Percentiles rank a stretch among this genome's conserved stretches.
Conservation (phyloP, 2,888 invertebrate species). For the Chrysomela aeneicollis region DNA sequence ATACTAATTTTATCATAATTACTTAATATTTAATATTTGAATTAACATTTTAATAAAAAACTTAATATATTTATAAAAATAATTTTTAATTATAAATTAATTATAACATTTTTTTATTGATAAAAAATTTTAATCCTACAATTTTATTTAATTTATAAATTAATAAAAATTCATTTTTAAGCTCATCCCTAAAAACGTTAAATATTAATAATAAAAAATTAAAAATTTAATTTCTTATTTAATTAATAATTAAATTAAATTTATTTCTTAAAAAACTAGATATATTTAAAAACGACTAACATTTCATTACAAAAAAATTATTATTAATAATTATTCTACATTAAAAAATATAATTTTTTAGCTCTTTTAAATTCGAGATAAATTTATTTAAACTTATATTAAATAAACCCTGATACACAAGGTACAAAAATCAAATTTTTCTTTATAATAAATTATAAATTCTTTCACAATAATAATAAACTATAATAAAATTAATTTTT, state of each 20-base stretch:
- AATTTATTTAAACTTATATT: conserved; percentile 57
- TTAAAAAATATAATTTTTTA: conserved; percentile 67
- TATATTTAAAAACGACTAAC: conserved; percentile 73
- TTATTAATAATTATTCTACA: conserved; percentile 72
- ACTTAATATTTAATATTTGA: conserved; percentile 59
- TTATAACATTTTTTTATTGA: conserved; percentile 61
- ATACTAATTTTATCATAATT: conserved; percentile 72
- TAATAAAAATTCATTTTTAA: conserved; percentile 31
- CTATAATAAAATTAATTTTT: conserved; percentile 66
- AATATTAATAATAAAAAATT: conserved; percentile 19
- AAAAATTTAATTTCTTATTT: neutral
- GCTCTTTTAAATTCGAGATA: conserved; percentile 71
- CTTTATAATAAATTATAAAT: conserved; percentile 60
- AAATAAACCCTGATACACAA: conserved; percentile 78
- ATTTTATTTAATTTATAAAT: conserved; percentile 55
- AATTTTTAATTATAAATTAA: conserved; percentile 64
- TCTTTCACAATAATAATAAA: conserved; percentile 67
- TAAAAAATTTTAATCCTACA: conserved; percentile 68
- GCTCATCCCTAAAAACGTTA: conserved; percentile 33
- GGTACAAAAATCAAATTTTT: conserved; percentile 71
- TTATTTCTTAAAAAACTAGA: conserved; percentile 74
- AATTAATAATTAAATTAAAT: conserved; percentile 25
- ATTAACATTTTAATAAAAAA: conserved; percentile 60
- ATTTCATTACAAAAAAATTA: conserved; percentile 69
- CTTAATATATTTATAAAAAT: conserved; percentile 60